phyloP scores from a whole-genome alignment of 1,140 invertebrate genomes.

The Camponotus floridanus region DNA sequence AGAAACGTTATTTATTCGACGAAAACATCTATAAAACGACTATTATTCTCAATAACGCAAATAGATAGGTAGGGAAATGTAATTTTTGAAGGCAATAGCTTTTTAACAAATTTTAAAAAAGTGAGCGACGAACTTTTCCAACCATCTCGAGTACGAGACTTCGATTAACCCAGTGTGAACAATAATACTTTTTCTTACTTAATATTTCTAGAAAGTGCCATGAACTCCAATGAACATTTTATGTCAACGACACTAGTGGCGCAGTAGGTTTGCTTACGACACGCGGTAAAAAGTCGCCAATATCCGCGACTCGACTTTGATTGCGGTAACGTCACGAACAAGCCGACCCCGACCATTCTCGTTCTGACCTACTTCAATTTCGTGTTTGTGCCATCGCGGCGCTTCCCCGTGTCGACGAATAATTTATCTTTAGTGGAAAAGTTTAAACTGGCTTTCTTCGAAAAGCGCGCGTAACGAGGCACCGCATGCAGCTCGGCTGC shows the following conservation, averaged over 20 bases:
- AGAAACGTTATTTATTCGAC: neutral
- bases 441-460: constrained; percentile 39
- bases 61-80: neutral
- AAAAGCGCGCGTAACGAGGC: neutral
- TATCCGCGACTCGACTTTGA: constrained; percentile 20
- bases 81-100: neutral
- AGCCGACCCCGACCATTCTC: constrained; percentile 42
- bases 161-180: constrained; percentile 24
- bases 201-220: constrained; percentile 21
- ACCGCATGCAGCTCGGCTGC: constrained; percentile 3
- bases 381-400: constrained; percentile 41
- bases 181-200: constrained; percentile 31
- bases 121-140: constrained; percentile 17
- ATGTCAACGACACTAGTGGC: neutral
- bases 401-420: constrained; percentile 27
- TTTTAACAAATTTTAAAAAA: constrained; percentile 11
- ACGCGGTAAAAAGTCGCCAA: constrained; percentile 23
- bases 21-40: too few relatives aligned
- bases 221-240: constrained; percentile 12
- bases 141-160: neutral
- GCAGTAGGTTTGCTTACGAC: constrained; percentile 34
- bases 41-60: neutral
- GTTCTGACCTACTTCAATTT: constrained; percentile 70
- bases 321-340: constrained; percentile 10
- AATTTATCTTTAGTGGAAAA: constrained; percentile 50